Evolutionary conservation across 1,140 invertebrate genomes (phyloP), one percentile per base, ranked within the genome.

Genomic region (Dreissena rostriformis): DNA sequence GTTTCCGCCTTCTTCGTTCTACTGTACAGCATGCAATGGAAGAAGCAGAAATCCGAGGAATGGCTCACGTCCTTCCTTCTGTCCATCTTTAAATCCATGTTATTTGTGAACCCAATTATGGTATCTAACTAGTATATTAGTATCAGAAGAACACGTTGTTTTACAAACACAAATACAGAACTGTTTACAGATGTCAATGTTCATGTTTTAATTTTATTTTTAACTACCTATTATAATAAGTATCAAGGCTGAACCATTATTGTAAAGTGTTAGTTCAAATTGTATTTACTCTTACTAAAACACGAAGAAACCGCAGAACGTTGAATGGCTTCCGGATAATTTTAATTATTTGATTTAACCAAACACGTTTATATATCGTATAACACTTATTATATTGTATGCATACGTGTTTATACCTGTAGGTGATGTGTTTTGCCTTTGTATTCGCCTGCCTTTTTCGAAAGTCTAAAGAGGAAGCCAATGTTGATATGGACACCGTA

Each of bases 351-450:
- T 39, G 2, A 39, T 39, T 39, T 39, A 8, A 39, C 2, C 39
- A 2, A 39, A 39, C 2, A 5, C 39, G 39, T 39, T 39, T 39
- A 39, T 39, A 39, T 39, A 5, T 2, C 8, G 2, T 39, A 5
- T 2, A 39, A 39, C 39, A 39, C 4, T 8, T 39, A 8, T 39
- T 2, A 5, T 39, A 5, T 2, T 39, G 39, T 8, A 39, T 39
- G 39, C 10, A 80, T 26, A 17, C 14, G 12, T 22, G 10, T 53
- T 22, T 85, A 61, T 14, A 57, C 22, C 75, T 87, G 19, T 75
- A 92, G 91, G 94, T 95, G 1, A 92, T 95, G 71, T 85, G 94
- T 39, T 90, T 94, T 14, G 94, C 94, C 5, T 93, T 94, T 57
- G 91, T 95, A 28, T 91, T 95, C n/a, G 94, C 94, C 11, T 94